Evolutionary conservation across 1,140 invertebrate species (phyloP), one percentile per base, ranked within the genome.

Genomic region (Drosophila equinoxialis): DNA sequence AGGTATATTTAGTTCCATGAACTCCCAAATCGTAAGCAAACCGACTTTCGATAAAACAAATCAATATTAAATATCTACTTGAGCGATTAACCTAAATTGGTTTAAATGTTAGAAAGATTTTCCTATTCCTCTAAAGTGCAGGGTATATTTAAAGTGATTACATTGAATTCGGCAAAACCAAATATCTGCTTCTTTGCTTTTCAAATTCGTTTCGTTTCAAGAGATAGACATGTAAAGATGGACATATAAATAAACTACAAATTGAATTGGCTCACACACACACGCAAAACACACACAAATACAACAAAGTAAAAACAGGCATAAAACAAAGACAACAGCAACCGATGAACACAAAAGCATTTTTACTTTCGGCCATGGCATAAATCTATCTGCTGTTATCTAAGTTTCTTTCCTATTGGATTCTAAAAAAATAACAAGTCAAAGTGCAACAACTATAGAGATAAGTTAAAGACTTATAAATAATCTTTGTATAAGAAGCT

Each of bases 211-310:
- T 54, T 10, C 35, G 11, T 33, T 45, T 14, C 20, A 23, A 23
- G 14, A 10, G 23, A 62, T 62, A 17, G 42, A 59, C 20, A 60
- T 78, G 75, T 51, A 35, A 35, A 61, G 66, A 39, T 64, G 58
- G 45, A 65, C 72, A 65, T 64, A 71, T 81, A 73, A 73, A 77
- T 81, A 81, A 81, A 81, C 68, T 72, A 67, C 68, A 80, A 80
- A 80, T 80, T 72, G 73, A 80, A 80, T 80, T 80, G 72, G 72
- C 64, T 63, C 62, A 73, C 63, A 69, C 62, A 55, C 54, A 65
- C 55, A 61, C 26, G 17, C 0, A 17, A 17, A 17, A 33, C n/a
- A n/a, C 26, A 37, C 10, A 65, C 45, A 67, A 7, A 67, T 20
- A 37, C 1, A 59, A 51, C 6, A 23, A 45, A 51, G 62, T 37